Conservation (phyloP, 2,113 vertebrate genomes). For the Apodemus sylvaticus region DNA sequence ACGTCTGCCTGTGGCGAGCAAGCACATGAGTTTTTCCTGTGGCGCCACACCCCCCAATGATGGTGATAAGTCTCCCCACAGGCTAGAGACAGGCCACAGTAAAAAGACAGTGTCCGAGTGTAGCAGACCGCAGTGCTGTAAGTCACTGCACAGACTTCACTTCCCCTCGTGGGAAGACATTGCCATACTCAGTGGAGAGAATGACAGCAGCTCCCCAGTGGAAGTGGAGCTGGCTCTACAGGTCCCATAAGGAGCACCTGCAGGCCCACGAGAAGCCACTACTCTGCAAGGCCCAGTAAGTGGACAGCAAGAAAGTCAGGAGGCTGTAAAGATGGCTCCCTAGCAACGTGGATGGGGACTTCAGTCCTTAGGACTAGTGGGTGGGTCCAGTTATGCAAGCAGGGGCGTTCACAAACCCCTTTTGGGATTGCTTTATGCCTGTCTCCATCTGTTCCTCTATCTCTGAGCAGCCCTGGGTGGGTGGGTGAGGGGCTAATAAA, state of each 20-base stretch:
- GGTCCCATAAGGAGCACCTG: neutral
- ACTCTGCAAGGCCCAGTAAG: neutral
- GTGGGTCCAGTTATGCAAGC: neutral
- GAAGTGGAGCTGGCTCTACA: neutral
- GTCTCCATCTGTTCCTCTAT: neutral
- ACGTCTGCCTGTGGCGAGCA: neutral
- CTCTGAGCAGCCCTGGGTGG: neutral
- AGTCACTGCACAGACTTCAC: neutral
- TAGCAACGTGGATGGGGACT: neutral
- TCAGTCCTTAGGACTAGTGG: neutral
- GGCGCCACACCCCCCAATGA: neutral
- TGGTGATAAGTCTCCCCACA: neutral
- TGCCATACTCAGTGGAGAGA: neutral
- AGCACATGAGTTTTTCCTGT: neutral
- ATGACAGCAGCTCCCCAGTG: neutral
- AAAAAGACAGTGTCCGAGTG: neutral
- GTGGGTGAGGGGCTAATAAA: neutral
- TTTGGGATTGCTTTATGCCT: neutral
- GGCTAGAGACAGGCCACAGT: neutral
- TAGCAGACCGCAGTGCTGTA: fast-evolving
- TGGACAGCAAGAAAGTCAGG: neutral
- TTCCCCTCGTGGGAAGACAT: neutral
- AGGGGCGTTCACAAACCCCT: neutral
- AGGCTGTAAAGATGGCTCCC: neutral
- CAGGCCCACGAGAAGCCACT: neutral